Percentiles rank a stretch among this genome's conserved stretches.
phyloP scores from a whole-genome alignment of 2,113 vertebrate genomes.

The Echinops telfairi region DNA sequence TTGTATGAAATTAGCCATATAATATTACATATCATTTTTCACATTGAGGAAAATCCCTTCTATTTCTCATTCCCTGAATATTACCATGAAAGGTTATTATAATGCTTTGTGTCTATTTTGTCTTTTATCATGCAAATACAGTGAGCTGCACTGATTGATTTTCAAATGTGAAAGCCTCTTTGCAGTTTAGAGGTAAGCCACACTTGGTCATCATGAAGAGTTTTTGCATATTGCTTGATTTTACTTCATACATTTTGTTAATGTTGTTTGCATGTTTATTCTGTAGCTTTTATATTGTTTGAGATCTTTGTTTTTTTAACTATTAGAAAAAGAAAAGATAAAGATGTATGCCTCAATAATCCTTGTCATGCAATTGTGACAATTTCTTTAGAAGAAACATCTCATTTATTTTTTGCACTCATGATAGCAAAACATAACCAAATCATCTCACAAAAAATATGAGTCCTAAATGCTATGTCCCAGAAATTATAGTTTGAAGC shows the following conservation, averaged over 20 bases:
- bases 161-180: background rate
- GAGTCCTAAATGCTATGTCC: background rate
- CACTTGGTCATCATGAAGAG: background rate
- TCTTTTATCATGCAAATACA: background rate
- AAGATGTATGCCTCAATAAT: background rate
- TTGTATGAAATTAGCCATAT: background rate
- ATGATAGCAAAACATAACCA: background rate
- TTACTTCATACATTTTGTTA: background rate
- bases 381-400: background rate
- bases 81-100: background rate
- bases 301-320: background rate
- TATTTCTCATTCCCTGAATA: background rate
- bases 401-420: background rate
- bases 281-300: background rate
- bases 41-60: background rate
- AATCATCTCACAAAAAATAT: conserved; percentile 22
- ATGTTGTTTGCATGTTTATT: background rate
- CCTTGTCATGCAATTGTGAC: background rate
- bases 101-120: background rate
- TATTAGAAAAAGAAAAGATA: background rate
- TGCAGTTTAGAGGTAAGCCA: background rate
- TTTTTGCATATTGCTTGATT: background rate
- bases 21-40: background rate
- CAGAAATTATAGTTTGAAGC: background rate
- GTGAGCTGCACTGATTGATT: background rate